A percentile compares a stretch with the other conserved stretches of the same genome.
These are phyloP conservation scores for Heterotilapia buettikoferi DNA, from an alignment of 2,113 vertebrate species.

Conservation along the genomic window DNA sequence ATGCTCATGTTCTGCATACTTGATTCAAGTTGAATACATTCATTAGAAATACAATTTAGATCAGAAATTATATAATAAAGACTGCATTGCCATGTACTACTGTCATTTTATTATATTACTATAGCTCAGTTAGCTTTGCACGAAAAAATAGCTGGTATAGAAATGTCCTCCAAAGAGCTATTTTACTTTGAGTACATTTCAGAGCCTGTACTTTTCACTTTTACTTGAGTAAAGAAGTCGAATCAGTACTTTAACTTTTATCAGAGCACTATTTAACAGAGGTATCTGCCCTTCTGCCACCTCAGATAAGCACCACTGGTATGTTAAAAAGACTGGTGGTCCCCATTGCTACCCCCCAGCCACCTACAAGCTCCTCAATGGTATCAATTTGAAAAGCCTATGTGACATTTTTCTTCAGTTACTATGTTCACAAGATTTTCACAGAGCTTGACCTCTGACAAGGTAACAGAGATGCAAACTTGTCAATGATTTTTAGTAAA, in stretches of 20 bases:
- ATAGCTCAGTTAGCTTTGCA: neutral
- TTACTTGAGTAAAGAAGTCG: neutral
- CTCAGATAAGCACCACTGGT: neutral
- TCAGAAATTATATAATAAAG: neutral
- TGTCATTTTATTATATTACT: neutral
- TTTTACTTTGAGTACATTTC: neutral
- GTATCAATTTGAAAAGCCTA: neutral
- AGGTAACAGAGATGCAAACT: neutral
- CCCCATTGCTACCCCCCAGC: fast-evolving
- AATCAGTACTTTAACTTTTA: neutral
- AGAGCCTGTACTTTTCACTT: neutral
- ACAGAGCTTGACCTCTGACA: neutral
- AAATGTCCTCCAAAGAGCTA: neutral
- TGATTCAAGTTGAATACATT: neutral
- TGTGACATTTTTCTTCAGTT: neutral
- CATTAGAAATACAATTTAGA: neutral
- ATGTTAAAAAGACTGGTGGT: neutral
- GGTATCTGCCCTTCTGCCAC: neutral
- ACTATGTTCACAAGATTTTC: neutral
- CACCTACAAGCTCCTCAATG: neutral
- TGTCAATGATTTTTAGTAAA: no score
- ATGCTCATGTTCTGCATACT: neutral
- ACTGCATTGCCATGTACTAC: neutral
- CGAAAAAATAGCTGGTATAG: neutral
- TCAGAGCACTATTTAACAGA: neutral